Base-by-base conservation (phyloP, 2,888 invertebrate genomes). In the Monoplex corrugatus region DNA sequence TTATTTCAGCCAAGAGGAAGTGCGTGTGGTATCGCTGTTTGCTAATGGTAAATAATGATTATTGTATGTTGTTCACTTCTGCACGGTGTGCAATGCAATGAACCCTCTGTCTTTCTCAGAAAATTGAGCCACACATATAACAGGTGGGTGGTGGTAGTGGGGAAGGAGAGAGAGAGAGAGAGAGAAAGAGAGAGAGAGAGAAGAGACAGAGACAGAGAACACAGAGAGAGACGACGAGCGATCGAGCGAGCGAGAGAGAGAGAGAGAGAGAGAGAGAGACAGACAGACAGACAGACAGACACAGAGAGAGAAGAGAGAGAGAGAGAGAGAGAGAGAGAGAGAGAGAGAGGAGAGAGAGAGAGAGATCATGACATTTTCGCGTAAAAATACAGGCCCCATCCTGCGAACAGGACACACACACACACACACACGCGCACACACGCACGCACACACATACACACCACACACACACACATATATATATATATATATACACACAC, bases 281-380 rank as follows among this genome's bases (percentile, higher is more conserved):
- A 68, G 68, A 68, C 28, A 68, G 68, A 68, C 28, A 68, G 68
- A 68, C 28, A 68, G 68, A 68, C 0, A 3, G 68, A 68, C 0
- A 3, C 28, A 68, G 68, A 1, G 68, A 1, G 5, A 13, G 10
- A 63, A 68, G 68, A 68, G 68, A 68, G 68, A 68, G 68, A 68
- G 68, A 68, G 68, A 68, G 68, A 68, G 68, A 68, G 68, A 68
- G 68, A 68, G 68, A 68, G 68, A 68, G 68, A 68, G 68, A 68
- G 68, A 68, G 68, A 68, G 68, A 68, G 68, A 68, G 68, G n/a
- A 6, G 68, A 68, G 2, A 68, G 63, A 68, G 13, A 68, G 68
- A 23, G 23, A 0, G 23, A 19, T 50, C 23, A 2, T 50, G 50
- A 0, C 50, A 50, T 50, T 50, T 50, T 1, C 16, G 50, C 50